These are phyloP conservation scores for Cettia cetti DNA, from an alignment of 2,113 vertebrate species.

Conservation along the genomic window DNA sequence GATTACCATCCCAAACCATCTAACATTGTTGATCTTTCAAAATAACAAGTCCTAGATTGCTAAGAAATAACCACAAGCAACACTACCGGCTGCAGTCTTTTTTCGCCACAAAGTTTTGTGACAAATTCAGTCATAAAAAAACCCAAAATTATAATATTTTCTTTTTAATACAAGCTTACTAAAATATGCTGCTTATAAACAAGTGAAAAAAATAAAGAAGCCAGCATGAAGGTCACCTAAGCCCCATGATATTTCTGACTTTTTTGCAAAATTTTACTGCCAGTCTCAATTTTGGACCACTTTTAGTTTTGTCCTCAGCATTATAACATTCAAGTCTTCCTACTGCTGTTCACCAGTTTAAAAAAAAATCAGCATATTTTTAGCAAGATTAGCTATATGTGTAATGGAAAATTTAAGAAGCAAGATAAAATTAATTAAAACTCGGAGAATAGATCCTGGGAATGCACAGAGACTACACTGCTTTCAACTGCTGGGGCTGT, in stretches of 20 bases:
- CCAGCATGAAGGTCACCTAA: neutral
- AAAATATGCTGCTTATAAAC: neutral
- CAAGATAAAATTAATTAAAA: neutral
- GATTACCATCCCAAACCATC: neutral
- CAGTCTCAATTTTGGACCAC: neutral
- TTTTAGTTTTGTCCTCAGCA: neutral
- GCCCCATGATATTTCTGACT: rapidly evolving
- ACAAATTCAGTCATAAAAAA: neutral
- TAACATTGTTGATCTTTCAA: neutral
- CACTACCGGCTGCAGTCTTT: neutral
- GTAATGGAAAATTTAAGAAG: neutral
- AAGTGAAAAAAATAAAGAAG: neutral
- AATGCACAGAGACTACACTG: neutral
- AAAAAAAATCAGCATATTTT: neutral
- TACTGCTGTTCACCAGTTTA: neutral
- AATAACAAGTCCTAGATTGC: neutral
- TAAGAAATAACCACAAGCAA: neutral
- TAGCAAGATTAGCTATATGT: neutral
- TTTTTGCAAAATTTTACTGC: neutral
- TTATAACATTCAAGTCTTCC: neutral
- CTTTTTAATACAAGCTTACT: neutral
- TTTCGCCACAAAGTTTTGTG: neutral
- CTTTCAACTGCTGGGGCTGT: neutral
- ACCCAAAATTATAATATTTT: neutral
- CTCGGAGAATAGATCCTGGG: neutral